Conservation (phyloP, 2,888 invertebrate species). For the Cacoxenus indagator region DNA sequence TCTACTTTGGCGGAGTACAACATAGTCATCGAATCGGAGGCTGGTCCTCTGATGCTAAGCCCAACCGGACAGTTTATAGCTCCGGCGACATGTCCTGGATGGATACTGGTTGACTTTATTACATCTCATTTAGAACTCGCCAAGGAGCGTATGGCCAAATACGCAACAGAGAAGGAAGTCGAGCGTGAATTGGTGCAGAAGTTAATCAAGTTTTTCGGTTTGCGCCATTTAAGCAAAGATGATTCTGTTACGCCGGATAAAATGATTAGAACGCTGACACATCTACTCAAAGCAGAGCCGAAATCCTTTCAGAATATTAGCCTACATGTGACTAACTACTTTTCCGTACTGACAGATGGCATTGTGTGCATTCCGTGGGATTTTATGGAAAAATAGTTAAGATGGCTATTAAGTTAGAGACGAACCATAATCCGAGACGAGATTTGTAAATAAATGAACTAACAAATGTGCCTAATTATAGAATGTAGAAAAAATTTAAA, state of each 20-base stretch:
- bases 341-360: constrained; percentile 91
- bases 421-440: not conserved
- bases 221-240: constrained; percentile 86
- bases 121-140: constrained; percentile 84
- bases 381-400: constrained; percentile 68
- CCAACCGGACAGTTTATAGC: constrained; percentile 94
- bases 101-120: constrained; percentile 87
- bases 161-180: constrained; percentile 83
- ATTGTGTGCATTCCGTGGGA: constrained; percentile 95
- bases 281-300: constrained; percentile 73
- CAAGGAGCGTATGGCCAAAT: constrained; percentile 72
- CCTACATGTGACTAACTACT: constrained; percentile 89
- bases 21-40: constrained; percentile 78
- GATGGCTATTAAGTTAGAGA: not conserved
- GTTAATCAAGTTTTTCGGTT: constrained; percentile 77
- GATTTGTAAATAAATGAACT: too few species aligned
- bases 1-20: constrained; percentile 80
- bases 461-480: constrained; percentile 7
- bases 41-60: constrained; percentile 93
- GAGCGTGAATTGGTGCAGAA: constrained; percentile 81
- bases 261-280: constrained; percentile 88
- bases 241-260: constrained; percentile 90
- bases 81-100: constrained; percentile 91
- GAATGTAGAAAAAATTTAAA: not conserved
- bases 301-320: constrained; percentile 76